Percentiles rank a stretch among this genome's conserved stretches.
Evolutionary conservation across 2,888 invertebrate genomes (phyloP).

Genomic region (Eueremaeus valkanovi): DNA sequence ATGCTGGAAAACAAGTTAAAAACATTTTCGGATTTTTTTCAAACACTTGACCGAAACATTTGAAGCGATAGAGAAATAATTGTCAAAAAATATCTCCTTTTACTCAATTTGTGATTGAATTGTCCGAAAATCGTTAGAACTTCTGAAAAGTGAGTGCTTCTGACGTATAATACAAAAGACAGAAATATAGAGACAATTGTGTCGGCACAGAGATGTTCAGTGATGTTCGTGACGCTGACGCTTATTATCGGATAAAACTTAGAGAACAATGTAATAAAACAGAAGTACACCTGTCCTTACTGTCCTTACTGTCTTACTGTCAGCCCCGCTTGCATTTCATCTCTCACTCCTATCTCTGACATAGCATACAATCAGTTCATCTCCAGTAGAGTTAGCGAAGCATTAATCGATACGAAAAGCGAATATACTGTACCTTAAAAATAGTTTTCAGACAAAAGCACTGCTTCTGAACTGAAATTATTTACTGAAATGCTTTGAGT

Average conservation of each 20-base stretch:
- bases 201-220: background rate
- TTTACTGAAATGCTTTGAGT: too few species aligned
- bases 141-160: too few species aligned
- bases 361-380: slow-evolving; percentile 24
- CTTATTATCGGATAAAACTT: slow-evolving; percentile 16
- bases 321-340: slow-evolving; percentile 6
- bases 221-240: slow-evolving; percentile 19
- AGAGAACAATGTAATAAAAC: background rate
- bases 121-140: slow-evolving; percentile 1
- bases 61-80: background rate
- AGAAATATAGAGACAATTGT: background rate
- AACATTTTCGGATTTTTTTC: background rate
- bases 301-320: background rate
- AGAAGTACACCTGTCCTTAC: slow-evolving; percentile 8
- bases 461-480: too few species aligned
- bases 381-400: background rate
- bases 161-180: background rate
- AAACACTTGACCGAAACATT: background rate
- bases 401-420: slow-evolving; percentile 1
- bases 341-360: slow-evolving; percentile 12
- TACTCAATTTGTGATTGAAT: background rate
- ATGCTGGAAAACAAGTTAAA: background rate
- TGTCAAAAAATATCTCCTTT: slow-evolving; percentile 2
- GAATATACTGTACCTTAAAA: background rate
- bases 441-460: background rate